Evolutionary conservation across 2,797 vertebrate genomes (phyloP), one percentile per base, ranked within the genome.

Genomic region (Onychomys leucogaster): DNA sequence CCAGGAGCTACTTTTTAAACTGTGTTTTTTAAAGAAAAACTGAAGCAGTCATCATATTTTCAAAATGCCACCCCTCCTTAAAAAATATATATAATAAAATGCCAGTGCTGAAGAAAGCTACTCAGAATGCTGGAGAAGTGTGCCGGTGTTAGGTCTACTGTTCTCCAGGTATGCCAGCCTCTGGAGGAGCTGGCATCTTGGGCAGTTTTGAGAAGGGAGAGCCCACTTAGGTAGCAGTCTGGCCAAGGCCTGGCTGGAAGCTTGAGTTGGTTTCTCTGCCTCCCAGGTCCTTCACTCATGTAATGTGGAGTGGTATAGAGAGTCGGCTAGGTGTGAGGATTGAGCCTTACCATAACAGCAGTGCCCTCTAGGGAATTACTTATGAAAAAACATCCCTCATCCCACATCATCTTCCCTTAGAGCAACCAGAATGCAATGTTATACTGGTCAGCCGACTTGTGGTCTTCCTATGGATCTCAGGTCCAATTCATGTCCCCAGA

Each of bases 301-400:
- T 12, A 37, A 17, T 12, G 5, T 11, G 25, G 78, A 32, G 87
- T 61, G 11, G 1, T 7, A 0, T n/a, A 63, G 2, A 7, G 32
- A 46, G 63, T 5, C 6, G 37, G 29, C 88, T 77, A 25, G 14
- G 59, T 37, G 1, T 8, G 0, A 37, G 32, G 80, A 83, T 41
- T 0, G 32, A 55, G 25, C 3, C 32, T 61, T 3, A 29, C 0
- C 1, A 71, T 1, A 14, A 3, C 67, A 59, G 49, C 3, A 2
- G 25, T 1, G 0, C 27, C 69, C 46, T 84, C 8, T 19, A 90
- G 23, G 34, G n/a, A 49, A 32, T n/a, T 11, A 71, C 61, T 61
- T 59, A 37, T 4, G 2, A 59, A 43, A 65, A 55, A 21, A 16
- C 3, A 5, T 1, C 49, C 13, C 16, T 93, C 63, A 46, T 29